A percentile compares a stretch with the other conserved stretches of the same genome.
phyloP scores from a whole-genome alignment of 2,797 vertebrate genomes.

The Anguilla pacifica region DNA sequence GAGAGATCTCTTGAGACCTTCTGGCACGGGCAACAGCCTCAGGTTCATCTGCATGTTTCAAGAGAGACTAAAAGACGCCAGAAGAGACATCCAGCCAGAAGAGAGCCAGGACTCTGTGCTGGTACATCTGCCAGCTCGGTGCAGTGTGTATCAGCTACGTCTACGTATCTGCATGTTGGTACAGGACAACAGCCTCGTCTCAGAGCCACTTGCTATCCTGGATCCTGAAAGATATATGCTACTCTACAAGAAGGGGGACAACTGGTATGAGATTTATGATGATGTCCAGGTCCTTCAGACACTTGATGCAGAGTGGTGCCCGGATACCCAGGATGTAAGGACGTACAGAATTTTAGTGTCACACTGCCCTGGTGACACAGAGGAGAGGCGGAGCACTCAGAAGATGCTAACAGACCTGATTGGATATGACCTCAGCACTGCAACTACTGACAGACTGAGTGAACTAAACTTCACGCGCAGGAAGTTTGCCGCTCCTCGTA shows the following conservation, averaged over 20 bases:
- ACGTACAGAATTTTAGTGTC: slow-evolving; percentile 58
- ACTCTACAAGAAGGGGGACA: slow-evolving; percentile 62
- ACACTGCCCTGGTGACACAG: slow-evolving; percentile 47
- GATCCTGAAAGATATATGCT: slow-evolving; percentile 70
- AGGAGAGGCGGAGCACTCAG: slow-evolving; percentile 54
- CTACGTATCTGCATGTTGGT: slow-evolving; percentile 66
- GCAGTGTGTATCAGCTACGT: slow-evolving; percentile 71
- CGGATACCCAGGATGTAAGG: slow-evolving; percentile 50
- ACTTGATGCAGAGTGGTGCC: slow-evolving; percentile 66
- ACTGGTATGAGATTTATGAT: slow-evolving; percentile 76
- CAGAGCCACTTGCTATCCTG: slow-evolving; percentile 64
- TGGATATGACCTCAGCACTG: slow-evolving; percentile 66
- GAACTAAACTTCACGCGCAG: slow-evolving; percentile 74
- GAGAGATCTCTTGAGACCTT: background rate
- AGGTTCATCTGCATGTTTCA: slow-evolving; percentile 67
- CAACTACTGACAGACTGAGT: slow-evolving; percentile 61
- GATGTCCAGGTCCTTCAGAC: slow-evolving; percentile 73
- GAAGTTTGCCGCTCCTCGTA: slow-evolving; percentile 69
- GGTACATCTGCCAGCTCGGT: slow-evolving; percentile 68
- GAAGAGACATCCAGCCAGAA: slow-evolving; percentile 1
- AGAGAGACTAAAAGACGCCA: slow-evolving; percentile 2
- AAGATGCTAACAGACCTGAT: slow-evolving; percentile 64
- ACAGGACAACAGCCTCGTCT: slow-evolving; percentile 54
- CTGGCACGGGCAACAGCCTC: slow-evolving; percentile 59
- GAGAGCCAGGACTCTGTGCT: slow-evolving; percentile 41